phyloP scores from a whole-genome alignment of 2,113 vertebrate genomes.

The Felis catus region F.catus_Fca126_mat1.0 CM031426.1:40593001-40593500 shows the following conservation, averaged over 20 bases:
- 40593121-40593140: constrained; percentile 59
- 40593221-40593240: constrained; percentile 57
- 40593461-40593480: constrained; percentile 62
- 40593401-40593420: constrained; percentile 72
- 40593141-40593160: constrained; percentile 16
- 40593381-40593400: constrained; percentile 74
- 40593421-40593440: constrained; percentile 55
- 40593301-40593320: constrained; percentile 75
- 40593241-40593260: constrained; percentile 50
- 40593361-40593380: constrained; percentile 77
- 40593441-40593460: constrained; percentile 73
- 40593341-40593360: constrained; percentile 67
- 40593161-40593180: constrained; percentile 65
- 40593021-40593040: constrained; percentile 35
- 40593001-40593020: neutral
- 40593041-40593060: neutral
- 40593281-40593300: constrained; percentile 71
- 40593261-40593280: constrained; percentile 70
- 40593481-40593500: constrained; percentile 69
- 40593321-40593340: constrained; percentile 69
- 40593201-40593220: constrained; percentile 71
- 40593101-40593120: constrained; percentile 26
- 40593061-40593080: constrained; percentile 42
- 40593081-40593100: constrained; percentile 41
- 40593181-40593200: constrained; percentile 57